Evolutionary conservation across 2,113 vertebrate species (phyloP), one percentile per base, ranked within the genome.

Genomic region (Forbesichthys agassizii): DNA sequence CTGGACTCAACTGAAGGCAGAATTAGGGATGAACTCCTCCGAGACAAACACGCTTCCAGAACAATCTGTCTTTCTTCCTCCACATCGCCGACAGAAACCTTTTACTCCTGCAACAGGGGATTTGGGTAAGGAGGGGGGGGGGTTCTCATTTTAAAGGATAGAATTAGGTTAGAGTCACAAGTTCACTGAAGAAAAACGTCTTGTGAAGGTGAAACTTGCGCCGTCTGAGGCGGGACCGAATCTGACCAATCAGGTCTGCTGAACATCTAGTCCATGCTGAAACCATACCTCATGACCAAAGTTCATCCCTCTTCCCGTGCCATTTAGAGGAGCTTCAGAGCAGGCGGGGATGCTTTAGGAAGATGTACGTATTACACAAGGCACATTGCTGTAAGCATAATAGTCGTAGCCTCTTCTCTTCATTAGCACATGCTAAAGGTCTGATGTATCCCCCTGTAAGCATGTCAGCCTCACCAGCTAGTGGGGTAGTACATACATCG

Each of bases 111-210:
- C 84, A 82, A 73, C 79, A 64, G 78, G 84, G 82, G 86, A 85
- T 84, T 84, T 73, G 80, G 80, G 79, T 74, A 73, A 80, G 71
- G 68, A 20, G 77, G 74, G 78, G 54, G 54, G 18, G 78, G 54
- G 54, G 11, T 71, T 70, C 82, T 87, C 81, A 78, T 87, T 75
- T 87, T 86, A 84, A 88, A 86, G 71, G 85, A 88, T 84, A 86
- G 86, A 92, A 85, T 85, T 77, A 83, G 87, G 86, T 89, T 88
- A 88, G 69, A 42, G 47, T 33, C n/a, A 66, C 9, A 61, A 83
- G 82, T 72, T 73, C 75, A 81, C 76, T 66, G 33, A 48, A 59
- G 64, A 64, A 85, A 84, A 86, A 79, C 68, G 72, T 80, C 59
- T 52, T n/a, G 42, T 82, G 69, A 78, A 81, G 73, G 77, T 84